Evolutionary conservation across 2,797 vertebrate species (phyloP).

Genomic region (Bucorvus abyssinicus): DNA sequence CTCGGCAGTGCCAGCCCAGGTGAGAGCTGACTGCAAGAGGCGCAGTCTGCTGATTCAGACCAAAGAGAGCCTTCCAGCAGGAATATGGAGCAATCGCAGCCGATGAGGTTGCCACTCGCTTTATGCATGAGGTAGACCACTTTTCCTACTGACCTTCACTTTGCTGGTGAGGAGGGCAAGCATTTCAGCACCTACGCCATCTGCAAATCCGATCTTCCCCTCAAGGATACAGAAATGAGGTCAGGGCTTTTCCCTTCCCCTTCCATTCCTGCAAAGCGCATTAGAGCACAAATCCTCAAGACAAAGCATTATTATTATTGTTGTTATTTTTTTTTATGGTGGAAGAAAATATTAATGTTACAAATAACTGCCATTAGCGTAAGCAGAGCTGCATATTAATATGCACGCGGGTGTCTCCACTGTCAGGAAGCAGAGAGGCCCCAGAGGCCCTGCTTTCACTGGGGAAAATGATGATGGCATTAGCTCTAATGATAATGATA

Average conservation of each 20-base stretch:
- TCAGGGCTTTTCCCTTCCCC: conserved; percentile 53
- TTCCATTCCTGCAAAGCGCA: conserved; percentile 56
- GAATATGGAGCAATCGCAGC: neutral
- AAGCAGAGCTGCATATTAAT: conserved; percentile 75
- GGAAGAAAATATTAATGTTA: conserved; percentile 80
- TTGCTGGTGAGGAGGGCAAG: neutral
- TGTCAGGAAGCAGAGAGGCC: conserved; percentile 70
- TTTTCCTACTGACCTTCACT: neutral
- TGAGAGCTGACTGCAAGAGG: neutral
- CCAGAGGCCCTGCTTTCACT: conserved; percentile 73
- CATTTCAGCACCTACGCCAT: neutral
- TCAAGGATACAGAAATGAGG: conserved; percentile 63
- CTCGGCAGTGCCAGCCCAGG: neutral
- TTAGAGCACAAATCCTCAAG: conserved; percentile 75
- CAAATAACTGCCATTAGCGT: conserved; percentile 73
- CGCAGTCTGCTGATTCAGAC: neutral
- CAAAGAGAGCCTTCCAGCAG: neutral
- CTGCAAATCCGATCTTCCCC: conserved; percentile 7
- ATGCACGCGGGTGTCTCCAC: conserved; percentile 67
- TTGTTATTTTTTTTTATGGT: conserved; percentile 71
- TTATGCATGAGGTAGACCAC: neutral
- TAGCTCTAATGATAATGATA: conserved; percentile 67
- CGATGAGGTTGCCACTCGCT: neutral
- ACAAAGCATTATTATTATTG: conserved; percentile 74
- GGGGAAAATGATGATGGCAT: conserved; percentile 70